Evolutionary conservation across 2,797 vertebrate genomes (phyloP).

Genomic region (Tapera naevia): DNA sequence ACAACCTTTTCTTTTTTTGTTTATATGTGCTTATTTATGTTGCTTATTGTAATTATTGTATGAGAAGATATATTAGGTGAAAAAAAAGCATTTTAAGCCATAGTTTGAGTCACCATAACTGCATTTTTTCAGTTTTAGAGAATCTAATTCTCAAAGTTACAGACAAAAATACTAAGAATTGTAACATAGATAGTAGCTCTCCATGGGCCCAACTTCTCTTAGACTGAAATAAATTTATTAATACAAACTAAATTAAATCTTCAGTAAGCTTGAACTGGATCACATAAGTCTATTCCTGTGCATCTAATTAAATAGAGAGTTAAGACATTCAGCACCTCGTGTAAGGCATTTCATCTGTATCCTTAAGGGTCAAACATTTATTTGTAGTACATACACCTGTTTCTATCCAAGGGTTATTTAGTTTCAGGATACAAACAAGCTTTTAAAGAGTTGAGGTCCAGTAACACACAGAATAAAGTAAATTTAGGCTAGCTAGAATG

Average conservation of each 20-base stretch:
- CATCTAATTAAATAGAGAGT: not conserved
- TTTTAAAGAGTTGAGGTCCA: not conserved
- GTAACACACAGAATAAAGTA: not conserved
- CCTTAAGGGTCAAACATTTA: not conserved
- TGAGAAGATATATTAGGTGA: not conserved
- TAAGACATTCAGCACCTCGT: not conserved
- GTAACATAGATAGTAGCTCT: not conserved
- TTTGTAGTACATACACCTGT: too few relatives aligned
- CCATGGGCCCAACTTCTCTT: not conserved
- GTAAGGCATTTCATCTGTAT: not conserved
- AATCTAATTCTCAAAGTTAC: not conserved
- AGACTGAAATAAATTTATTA: not conserved
- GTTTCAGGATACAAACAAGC: not conserved
- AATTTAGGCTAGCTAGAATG: not conserved
- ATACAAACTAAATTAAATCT: not conserved
- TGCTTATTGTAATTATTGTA: not conserved
- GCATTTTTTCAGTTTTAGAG: not conserved
- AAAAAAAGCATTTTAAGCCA: not conserved
- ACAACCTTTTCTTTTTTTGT: not conserved
- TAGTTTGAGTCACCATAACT: not conserved
- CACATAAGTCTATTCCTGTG: not conserved
- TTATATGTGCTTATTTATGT: not conserved
- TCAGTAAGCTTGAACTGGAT: not conserved
- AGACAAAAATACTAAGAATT: not conserved
- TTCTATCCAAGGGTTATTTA: too few relatives aligned